These are phyloP conservation scores for Circaetus gallicus DNA, from an alignment of 2,113 vertebrate species.

Conservation along the genomic window DNA sequence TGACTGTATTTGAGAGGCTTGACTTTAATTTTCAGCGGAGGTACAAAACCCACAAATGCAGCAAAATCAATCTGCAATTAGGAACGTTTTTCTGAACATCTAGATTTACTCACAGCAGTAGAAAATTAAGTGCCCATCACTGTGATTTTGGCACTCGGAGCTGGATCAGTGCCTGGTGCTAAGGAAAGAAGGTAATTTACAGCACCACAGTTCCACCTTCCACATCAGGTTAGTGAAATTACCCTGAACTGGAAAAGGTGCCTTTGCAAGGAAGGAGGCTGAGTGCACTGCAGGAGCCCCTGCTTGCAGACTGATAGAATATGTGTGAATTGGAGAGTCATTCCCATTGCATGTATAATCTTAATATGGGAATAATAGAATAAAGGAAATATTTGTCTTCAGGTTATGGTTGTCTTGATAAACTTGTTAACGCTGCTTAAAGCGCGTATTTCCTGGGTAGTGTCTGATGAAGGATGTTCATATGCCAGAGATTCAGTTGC, in stretches of 20 bases:
- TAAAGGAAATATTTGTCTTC: background rate
- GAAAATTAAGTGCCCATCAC: background rate
- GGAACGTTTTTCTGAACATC: background rate
- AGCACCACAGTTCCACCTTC: background rate
- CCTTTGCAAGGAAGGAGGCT: background rate
- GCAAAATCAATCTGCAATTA: background rate
- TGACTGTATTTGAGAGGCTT: background rate
- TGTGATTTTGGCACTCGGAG: background rate
- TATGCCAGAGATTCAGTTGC: background rate
- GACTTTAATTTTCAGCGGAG: background rate
- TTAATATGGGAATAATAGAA: background rate
- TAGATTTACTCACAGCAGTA: background rate
- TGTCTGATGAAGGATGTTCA: background rate
- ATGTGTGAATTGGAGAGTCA: background rate
- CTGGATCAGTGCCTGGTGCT: background rate
- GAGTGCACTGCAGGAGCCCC: background rate
- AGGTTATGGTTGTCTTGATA: background rate
- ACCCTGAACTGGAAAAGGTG: background rate
- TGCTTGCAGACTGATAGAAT: background rate
- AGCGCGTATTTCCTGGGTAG: background rate
- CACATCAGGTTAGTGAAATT: background rate
- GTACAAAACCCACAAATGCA: background rate
- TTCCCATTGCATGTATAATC: background rate
- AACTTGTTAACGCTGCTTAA: background rate
- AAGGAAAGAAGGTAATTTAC: background rate